Percentiles rank a stretch among this genome's conserved stretches.
Evolutionary conservation across 1,140 invertebrate species (phyloP).

Genomic region (Trichonephila inaurata): DNA sequence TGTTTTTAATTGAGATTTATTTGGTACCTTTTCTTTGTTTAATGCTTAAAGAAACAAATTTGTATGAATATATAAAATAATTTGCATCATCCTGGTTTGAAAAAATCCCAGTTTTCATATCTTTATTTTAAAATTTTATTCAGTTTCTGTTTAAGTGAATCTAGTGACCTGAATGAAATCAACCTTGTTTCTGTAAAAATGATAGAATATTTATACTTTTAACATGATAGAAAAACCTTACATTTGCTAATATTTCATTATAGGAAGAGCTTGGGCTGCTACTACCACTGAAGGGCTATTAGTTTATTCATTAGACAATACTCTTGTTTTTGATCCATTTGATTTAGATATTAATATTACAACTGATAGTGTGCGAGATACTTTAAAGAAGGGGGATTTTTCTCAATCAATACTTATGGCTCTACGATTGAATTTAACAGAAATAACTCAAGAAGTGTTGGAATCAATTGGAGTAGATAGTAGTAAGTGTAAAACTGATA

Average conservation of each 20-base stretch:
- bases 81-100: no score
- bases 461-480: slow-evolving; percentile 85
- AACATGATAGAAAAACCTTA: no score
- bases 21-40: no score
- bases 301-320: slow-evolving; percentile 92
- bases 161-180: no score
- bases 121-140: no score
- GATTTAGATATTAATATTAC: slow-evolving; percentile 91
- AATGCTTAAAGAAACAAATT: no score
- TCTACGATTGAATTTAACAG: slow-evolving; percentile 91
- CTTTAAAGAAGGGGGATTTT: slow-evolving; percentile 85
- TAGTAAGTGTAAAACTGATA: slow-evolving; percentile 15
- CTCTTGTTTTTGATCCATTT: slow-evolving; percentile 91
- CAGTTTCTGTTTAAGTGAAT: no score
- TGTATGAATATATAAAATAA: no score
- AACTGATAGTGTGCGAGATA: slow-evolving; percentile 84
- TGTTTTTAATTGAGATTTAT: no score
- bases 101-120: no score
- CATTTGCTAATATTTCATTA: slow-evolving; percentile 54
- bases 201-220: no score
- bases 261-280: slow-evolving; percentile 92
- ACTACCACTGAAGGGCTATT: slow-evolving; percentile 96
- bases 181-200: no score
- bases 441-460: slow-evolving; percentile 90
- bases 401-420: slow-evolving; percentile 90